Base-by-base conservation (phyloP, 2,113 vertebrate genomes). In the Cynopterus brachyotis region DNA sequence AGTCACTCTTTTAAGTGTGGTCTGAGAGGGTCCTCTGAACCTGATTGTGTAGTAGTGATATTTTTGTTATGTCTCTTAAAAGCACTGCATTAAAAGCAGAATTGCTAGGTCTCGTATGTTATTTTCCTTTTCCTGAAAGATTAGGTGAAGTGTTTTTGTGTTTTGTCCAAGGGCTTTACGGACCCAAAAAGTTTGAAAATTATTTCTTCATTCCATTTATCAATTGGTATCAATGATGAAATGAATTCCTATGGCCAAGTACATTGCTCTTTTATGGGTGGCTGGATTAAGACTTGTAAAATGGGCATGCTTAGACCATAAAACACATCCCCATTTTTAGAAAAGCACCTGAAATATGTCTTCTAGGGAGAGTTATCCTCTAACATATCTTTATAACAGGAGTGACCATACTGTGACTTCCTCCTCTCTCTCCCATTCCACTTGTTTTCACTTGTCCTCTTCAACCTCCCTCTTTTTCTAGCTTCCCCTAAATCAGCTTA, bases 271-370 rank as follows among this genome's bases (percentile, higher is more conserved):
- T 86, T 53, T 78, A 32, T 55, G 20, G 40, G 53, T 85, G 40
- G 47, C 16, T 69, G 59, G 30, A 79, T 42, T 79, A 79, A 95
- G 3, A 11, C 37, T 90, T 91, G 53, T 66, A 47, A 84, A 94
- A 84, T 32, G 20, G 24, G 45, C 24, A 90, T 19, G n/a, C 22
- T 95, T 69, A 62, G 26, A 35, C 28, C 47, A 55, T 55, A 75
- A 75, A 85, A 69, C 42, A 89, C 17, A 72, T 67, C 11, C 6
- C 32, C 16, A 59, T 20, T 90, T 45, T 66, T 72, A 35, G n/a
- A 93, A 89, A 97, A 89, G 57, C 22, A 91, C 20, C n/a, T 40
- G 47, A 81, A 91, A 75, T 87, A 55, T 7, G 17, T 79, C 16
- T 88, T 86, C 6, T 11, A 62, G 40, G 35, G 62, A 40, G 42